Evolutionary conservation across 2,113 vertebrate species (phyloP).

Genomic region (Ranitomeya imitator): DNA sequence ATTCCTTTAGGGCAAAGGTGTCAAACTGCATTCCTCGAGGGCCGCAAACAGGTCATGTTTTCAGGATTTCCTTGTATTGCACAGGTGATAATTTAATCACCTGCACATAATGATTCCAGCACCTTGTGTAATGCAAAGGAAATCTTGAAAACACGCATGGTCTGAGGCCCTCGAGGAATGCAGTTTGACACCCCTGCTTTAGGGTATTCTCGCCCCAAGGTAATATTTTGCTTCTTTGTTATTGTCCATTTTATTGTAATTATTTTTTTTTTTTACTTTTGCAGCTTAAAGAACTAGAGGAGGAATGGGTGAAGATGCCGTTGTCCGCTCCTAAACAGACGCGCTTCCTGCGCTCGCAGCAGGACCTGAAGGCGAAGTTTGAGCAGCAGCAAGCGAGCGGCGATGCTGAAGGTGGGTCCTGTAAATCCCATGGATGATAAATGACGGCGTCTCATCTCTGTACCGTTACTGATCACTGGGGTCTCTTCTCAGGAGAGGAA

Average conservation of each 20-base stretch:
- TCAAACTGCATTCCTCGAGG: no score
- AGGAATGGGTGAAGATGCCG: slow-evolving; percentile 95
- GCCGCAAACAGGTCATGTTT: no score
- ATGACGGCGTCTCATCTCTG: background rate
- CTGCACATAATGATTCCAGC: no score
- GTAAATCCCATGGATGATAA: background rate
- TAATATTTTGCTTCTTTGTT: background rate
- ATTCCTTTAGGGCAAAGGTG: no score
- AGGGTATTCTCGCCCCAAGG: background rate
- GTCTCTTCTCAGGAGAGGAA: slow-evolving; percentile 74
- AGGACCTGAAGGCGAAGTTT: slow-evolving; percentile 93
- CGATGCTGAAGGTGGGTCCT: slow-evolving; percentile 73
- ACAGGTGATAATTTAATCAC: no score
- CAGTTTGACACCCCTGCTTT: no score
- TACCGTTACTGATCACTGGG: background rate
- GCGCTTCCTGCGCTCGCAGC: slow-evolving; percentile 94
- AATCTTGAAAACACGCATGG: no score
- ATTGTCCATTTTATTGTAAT: background rate
- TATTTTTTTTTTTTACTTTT: slow-evolving; percentile 35
- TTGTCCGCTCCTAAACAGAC: slow-evolving; percentile 82
- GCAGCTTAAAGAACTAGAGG: slow-evolving; percentile 95
- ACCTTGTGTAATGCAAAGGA: no score
- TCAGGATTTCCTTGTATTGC: no score
- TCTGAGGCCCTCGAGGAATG: no score
- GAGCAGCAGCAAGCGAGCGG: slow-evolving; percentile 88